Conservation (phyloP, 2,113 vertebrate genomes). For the Myotis davidii region DNA sequence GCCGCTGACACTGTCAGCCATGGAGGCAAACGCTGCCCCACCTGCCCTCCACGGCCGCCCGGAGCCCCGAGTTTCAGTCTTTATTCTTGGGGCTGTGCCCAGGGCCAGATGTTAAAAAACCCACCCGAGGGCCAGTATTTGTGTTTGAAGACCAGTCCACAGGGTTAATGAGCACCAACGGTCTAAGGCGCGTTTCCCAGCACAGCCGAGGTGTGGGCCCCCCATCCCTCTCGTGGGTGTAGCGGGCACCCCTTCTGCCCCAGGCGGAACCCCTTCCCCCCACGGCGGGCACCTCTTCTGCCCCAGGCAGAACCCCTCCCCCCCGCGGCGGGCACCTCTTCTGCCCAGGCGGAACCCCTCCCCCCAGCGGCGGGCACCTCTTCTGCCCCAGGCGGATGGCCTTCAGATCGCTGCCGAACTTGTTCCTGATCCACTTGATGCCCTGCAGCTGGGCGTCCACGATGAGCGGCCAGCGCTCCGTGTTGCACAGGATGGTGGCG, state of each 20-base stretch:
- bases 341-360: slow-evolving; percentile 80
- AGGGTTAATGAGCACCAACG: accelerated
- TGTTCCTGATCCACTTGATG: slow-evolving; percentile 88
- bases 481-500: slow-evolving; percentile 86
- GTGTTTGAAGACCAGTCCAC: accelerated
- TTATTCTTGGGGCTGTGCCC: accelerated
- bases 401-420: slow-evolving; percentile 72
- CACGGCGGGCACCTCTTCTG: slow-evolving; percentile 50
- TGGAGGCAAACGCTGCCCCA: too few relatives aligned
- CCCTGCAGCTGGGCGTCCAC: slow-evolving; percentile 87
- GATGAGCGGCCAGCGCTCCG: slow-evolving; percentile 85
- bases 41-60: too few relatives aligned
- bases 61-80: background rate
- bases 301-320: too few relatives aligned
- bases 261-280: too few relatives aligned
- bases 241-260: too few relatives aligned
- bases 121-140: accelerated
- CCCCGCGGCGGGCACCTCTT: slow-evolving; percentile 63
- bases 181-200: accelerated
- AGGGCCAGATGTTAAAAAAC: accelerated
- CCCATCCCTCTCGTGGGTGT: accelerated
- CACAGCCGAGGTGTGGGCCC: accelerated
- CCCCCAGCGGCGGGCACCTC: slow-evolving; percentile 53
- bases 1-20: too few relatives aligned
- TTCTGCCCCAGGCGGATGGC: slow-evolving; percentile 85